A percentile compares a stretch with the other conserved stretches of the same genome.
phyloP scores from a whole-genome alignment of 2,113 vertebrate genomes.

The Tragelaphus strepsiceros region DNA sequence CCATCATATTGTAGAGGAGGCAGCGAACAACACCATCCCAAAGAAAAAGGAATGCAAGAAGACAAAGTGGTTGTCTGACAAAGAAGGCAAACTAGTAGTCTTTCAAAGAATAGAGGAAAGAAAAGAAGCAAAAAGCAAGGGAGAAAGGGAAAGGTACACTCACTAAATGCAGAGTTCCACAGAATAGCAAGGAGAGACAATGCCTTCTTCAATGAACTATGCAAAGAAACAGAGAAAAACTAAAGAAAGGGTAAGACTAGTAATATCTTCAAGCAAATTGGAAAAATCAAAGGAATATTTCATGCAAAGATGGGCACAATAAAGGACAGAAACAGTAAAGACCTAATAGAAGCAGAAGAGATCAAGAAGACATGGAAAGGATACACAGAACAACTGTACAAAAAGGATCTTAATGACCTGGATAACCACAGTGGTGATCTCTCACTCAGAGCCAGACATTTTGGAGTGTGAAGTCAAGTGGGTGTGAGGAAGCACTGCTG shows the following conservation, averaged over 20 bases:
- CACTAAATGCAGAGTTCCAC: neutral
- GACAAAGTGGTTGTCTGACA: neutral
- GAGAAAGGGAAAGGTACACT: neutral
- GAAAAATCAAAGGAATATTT: neutral
- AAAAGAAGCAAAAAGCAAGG: neutral
- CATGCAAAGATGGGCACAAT: neutral
- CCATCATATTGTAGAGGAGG: neutral
- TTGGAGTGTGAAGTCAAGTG: neutral
- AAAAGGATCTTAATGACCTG: neutral
- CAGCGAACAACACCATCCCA: neutral
- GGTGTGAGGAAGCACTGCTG: neutral
- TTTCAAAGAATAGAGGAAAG: neutral
- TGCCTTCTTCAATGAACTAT: neutral
- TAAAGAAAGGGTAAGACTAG: neutral
- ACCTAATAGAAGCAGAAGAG: neutral
- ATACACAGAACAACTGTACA: neutral
- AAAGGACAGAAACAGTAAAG: neutral
- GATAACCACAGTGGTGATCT: neutral
- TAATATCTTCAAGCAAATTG: neutral
- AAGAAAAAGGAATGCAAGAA: neutral
- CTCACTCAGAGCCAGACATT: neutral
- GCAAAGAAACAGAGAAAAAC: neutral
- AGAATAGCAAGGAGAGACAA: neutral
- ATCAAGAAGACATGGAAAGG: neutral
- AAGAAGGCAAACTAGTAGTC: neutral